phyloP scores from a whole-genome alignment of 2,888 invertebrate species.

The Drepanosiphum platanoidis region DNA sequence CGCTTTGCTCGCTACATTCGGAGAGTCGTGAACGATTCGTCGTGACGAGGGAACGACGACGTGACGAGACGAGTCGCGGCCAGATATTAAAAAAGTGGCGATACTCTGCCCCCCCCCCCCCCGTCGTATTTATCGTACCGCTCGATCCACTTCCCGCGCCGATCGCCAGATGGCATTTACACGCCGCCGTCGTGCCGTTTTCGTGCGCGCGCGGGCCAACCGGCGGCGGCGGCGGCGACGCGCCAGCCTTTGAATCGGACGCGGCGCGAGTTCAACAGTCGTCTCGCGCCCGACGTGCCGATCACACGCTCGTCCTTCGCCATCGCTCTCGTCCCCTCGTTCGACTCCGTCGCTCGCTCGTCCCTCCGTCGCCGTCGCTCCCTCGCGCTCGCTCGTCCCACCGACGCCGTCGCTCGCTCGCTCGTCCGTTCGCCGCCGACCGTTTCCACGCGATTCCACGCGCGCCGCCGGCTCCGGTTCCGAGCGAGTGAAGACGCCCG shows the following conservation, averaged over 20 bases:
- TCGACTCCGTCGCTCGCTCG: not conserved
- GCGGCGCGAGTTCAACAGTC: conserved; percentile 60
- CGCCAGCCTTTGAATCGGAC: conserved; percentile 22
- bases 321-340: not conserved
- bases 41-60: no score
- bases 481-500: no score
- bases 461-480: no score
- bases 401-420: not conserved
- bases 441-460: no score
- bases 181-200: not conserved
- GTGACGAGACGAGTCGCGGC: no score
- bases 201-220: conserved; percentile 2
- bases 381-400: not conserved
- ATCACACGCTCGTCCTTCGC: conserved; percentile 11
- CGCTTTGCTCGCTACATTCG: no score
- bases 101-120: not conserved
- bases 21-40: not conserved
- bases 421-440: not conserved
- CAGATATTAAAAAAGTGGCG: no score
- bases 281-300: conserved; percentile 46
- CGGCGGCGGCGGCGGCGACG: conserved; percentile 44
- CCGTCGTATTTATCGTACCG: not conserved
- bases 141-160: conserved; percentile 29
- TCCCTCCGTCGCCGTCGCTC: no score
- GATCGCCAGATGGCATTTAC: conserved; percentile 52